Percentiles rank a stretch among this genome's conserved stretches.
Conservation (phyloP, 2,888 invertebrate species). For the Leptarthrus brevirostris region DNA sequence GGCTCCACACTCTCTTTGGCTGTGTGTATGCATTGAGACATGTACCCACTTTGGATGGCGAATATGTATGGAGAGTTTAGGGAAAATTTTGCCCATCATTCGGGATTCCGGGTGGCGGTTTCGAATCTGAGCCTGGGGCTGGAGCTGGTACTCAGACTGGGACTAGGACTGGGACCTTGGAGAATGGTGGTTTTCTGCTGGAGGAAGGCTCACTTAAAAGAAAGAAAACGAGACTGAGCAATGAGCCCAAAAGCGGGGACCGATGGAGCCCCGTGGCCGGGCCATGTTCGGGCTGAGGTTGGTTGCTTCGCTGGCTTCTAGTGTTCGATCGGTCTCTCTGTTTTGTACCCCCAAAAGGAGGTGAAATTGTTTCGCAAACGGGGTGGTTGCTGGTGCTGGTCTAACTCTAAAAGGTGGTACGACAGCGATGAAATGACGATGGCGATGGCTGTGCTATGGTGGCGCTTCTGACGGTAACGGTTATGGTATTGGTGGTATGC, state of each 20-base stretch:
- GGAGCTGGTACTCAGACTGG: neutral
- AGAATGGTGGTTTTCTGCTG: neutral
- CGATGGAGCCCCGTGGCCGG: slow-evolving; percentile 42
- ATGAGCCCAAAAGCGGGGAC: slow-evolving; percentile 33
- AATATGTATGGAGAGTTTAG: slow-evolving; percentile 43
- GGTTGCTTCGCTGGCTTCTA: slow-evolving; percentile 45
- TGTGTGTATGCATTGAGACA: slow-evolving; percentile 34
- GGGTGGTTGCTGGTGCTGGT: neutral
- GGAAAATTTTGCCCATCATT: slow-evolving; percentile 48
- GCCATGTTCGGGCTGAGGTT: slow-evolving; percentile 24
- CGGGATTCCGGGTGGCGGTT: slow-evolving; percentile 14
- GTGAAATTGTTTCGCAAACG: slow-evolving; percentile 41
- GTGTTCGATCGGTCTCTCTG: slow-evolving; percentile 44
- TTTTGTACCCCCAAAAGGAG: slow-evolving; percentile 34
- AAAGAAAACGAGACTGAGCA: slow-evolving; percentile 43
- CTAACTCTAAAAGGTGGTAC: slow-evolving; percentile 35
- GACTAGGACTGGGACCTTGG: neutral
- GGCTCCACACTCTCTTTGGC: slow-evolving; percentile 26
- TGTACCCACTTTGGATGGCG: neutral
- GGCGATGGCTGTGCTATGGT: neutral
- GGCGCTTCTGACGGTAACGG: slow-evolving; percentile 10
- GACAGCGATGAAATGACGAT: slow-evolving; percentile 16
- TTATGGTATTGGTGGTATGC: slow-evolving; percentile 36
- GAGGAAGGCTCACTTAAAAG: slow-evolving; percentile 41
- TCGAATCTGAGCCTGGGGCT: neutral